Percentiles rank a stretch among this genome's conserved stretches.
These are phyloP conservation scores for Abrostola triplasia DNA, from an alignment of 2,888 invertebrate species.

Conservation along the genomic window DNA sequence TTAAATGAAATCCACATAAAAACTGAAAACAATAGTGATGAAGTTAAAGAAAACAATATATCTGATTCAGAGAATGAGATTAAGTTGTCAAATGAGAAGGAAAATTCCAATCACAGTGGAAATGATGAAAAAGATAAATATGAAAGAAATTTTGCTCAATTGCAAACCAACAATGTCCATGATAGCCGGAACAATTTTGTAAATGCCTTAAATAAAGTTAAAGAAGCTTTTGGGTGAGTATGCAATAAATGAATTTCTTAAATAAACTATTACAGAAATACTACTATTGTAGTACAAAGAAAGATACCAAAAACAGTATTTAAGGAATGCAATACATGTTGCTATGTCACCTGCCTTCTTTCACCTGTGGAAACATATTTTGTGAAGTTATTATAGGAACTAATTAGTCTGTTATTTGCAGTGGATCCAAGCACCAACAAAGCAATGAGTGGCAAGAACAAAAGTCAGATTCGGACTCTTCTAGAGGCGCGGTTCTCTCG, in stretches of 20 bases:
- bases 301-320: too few relatives aligned
- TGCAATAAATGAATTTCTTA: neutral
- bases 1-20: slow-evolving; percentile 84
- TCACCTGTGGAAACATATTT: neutral
- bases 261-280: neutral
- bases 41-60: slow-evolving; percentile 66
- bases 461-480: slow-evolving; percentile 78
- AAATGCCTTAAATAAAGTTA: slow-evolving; percentile 82
- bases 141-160: slow-evolving; percentile 69
- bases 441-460: slow-evolving; percentile 72
- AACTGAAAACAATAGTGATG: slow-evolving; percentile 74
- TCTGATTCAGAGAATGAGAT: slow-evolving; percentile 80
- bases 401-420: slow-evolving; percentile 34
- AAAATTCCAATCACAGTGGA: slow-evolving; percentile 77
- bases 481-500: slow-evolving; percentile 66
- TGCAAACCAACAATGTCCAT: slow-evolving; percentile 68
- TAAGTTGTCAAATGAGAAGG: slow-evolving; percentile 76
- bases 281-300: neutral
- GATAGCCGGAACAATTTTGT: slow-evolving; percentile 81
- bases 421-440: slow-evolving; percentile 68
- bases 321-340: too few relatives aligned
- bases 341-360: neutral
- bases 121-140: slow-evolving; percentile 74
- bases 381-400: neutral
- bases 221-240: slow-evolving; percentile 81